phyloP scores from a whole-genome alignment of 2,113 vertebrate genomes.

The Carassius carassius region DNA sequence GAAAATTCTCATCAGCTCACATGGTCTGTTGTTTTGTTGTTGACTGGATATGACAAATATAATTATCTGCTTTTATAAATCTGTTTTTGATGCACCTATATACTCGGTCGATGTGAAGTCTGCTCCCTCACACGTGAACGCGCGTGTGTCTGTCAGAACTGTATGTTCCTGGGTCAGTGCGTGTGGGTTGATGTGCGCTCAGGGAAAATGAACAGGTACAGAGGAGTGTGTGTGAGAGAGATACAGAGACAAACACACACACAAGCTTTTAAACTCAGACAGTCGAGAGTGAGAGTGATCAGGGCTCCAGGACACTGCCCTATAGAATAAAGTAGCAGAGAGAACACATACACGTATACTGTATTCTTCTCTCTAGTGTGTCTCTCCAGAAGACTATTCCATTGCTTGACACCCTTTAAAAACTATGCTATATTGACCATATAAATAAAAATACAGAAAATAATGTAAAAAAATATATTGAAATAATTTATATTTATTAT shows the following conservation, averaged over 20 bases:
- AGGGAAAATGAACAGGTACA: not conserved
- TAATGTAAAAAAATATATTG: not conserved
- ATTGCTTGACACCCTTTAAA: not conserved
- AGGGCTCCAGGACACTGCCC: not conserved
- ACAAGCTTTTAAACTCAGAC: not conserved
- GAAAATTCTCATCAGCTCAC: not conserved
- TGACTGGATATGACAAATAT: not conserved
- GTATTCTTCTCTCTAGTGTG: not conserved
- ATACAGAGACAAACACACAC: not conserved
- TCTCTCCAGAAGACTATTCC: not conserved
- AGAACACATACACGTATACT: not conserved
- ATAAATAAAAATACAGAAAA: not conserved
- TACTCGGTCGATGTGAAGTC: not conserved
- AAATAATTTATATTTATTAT: not conserved
- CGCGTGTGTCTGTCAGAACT: not conserved
- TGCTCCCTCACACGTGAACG: not conserved
- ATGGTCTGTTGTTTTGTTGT: not conserved
- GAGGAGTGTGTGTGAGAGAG: not conserved
- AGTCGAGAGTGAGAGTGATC: not conserved
- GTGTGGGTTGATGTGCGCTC: not conserved
- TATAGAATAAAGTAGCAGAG: not conserved
- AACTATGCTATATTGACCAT: not conserved
- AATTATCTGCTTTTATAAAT: not conserved
- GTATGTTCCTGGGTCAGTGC: not conserved
- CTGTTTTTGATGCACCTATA: not conserved